A percentile compares a stretch with the other conserved stretches of the same genome.
phyloP scores from a whole-genome alignment of 1,140 invertebrate species.

The Delia radicum region DNA sequence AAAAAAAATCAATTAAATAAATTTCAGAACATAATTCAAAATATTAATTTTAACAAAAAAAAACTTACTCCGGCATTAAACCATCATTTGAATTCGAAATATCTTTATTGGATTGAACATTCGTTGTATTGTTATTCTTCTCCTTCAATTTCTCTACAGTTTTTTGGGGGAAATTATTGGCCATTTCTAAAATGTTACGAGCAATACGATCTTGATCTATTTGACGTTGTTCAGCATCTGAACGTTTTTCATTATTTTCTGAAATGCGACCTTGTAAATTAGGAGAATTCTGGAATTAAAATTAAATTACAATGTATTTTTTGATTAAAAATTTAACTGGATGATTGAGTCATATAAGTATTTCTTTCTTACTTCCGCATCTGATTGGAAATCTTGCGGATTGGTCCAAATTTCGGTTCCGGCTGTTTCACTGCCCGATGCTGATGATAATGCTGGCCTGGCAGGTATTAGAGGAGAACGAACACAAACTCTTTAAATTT shows the following conservation, averaged over 20 bases:
- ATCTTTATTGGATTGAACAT: not conserved
- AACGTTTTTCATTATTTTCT: slow-evolving; percentile 42
- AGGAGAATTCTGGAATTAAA: not conserved
- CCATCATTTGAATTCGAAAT: not conserved
- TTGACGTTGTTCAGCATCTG: slow-evolving; percentile 43
- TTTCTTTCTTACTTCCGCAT: not conserved
- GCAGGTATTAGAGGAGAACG: slow-evolving; percentile 77
- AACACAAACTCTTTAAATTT: slow-evolving; percentile 66
- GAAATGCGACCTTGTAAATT: slow-evolving; percentile 47
- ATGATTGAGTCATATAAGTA: no score
- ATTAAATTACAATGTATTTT: slow-evolving; percentile 24
- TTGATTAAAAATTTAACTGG: not conserved
- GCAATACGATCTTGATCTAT: slow-evolving; percentile 50
- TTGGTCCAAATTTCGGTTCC: slow-evolving; percentile 72
- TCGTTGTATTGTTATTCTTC: not conserved
- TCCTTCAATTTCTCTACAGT: not conserved
- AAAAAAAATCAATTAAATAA: no score
- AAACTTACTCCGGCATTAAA: not conserved
- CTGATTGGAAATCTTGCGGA: slow-evolving; percentile 49
- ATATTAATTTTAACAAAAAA: not conserved
- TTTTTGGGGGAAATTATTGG: slow-evolving; percentile 38
- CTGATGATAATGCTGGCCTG: slow-evolving; percentile 68
- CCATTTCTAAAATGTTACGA: slow-evolving; percentile 48
- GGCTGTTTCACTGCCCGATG: slow-evolving; percentile 53
- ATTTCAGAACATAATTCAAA: no score